Conservation (phyloP, 1,140 invertebrate species). For the Drosophila kurseongensis region DNA sequence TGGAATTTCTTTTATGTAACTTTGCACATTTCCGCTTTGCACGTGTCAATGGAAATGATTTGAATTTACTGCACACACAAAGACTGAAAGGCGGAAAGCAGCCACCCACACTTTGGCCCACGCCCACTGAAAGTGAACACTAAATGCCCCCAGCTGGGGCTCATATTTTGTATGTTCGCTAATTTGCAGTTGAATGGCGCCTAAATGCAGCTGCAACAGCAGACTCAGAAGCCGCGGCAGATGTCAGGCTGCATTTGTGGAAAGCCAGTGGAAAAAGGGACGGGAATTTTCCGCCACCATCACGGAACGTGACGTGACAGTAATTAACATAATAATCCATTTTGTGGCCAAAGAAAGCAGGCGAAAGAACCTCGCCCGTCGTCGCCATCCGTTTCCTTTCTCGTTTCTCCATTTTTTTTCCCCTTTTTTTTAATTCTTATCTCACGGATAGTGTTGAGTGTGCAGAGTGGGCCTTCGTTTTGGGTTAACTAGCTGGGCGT, state of each 20-base stretch:
- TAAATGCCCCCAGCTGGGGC: slow-evolving; percentile 17
- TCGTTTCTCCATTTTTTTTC: slow-evolving; percentile 17
- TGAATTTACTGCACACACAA: slow-evolving; percentile 42
- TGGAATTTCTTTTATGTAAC: slow-evolving; percentile 5
- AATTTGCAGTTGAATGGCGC: slow-evolving; percentile 74
- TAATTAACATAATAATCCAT: slow-evolving; percentile 82
- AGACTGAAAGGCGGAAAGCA: slow-evolving; percentile 25
- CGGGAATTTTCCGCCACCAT: neutral
- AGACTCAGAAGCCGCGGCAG: slow-evolving; percentile 19
- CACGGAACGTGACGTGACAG: slow-evolving; percentile 72
- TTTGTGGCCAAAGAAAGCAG: slow-evolving; percentile 61
- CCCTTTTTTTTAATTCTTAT: slow-evolving; percentile 13
- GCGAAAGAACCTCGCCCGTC: slow-evolving; percentile 52
- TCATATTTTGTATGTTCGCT: slow-evolving; percentile 63
- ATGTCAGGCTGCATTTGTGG: slow-evolving; percentile 46
- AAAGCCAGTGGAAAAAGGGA: neutral
- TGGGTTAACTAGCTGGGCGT: slow-evolving; percentile 79
- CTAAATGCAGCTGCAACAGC: slow-evolving; percentile 52
- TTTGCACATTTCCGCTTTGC: slow-evolving; percentile 7
- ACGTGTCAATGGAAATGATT: slow-evolving; percentile 62
- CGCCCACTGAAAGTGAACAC: neutral
- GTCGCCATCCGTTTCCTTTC: slow-evolving; percentile 9
- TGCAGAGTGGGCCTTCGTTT: slow-evolving; percentile 2
- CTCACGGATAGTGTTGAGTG: slow-evolving; percentile 9
- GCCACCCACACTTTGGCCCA: slow-evolving; percentile 21